These are phyloP conservation scores for Ceyx margarethae DNA, from an alignment of 2,113 vertebrate genomes.

Conservation along the genomic window DNA sequence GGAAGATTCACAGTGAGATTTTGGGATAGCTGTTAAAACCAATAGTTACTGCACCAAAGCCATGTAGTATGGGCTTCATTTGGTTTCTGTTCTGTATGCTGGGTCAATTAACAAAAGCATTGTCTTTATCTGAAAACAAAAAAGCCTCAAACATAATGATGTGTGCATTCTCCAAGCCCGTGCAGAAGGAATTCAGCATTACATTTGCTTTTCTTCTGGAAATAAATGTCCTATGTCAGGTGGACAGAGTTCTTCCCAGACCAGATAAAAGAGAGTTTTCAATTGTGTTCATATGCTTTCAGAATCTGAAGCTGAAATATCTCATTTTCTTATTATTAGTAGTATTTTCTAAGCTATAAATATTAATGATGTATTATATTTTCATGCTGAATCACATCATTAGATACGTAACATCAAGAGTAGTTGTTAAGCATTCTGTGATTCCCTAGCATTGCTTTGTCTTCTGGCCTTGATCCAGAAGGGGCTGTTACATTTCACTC, in stretches of 20 bases:
- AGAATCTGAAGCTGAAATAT: not conserved
- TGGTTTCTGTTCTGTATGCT: not conserved
- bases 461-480: not conserved
- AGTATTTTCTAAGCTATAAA: constrained; percentile 1
- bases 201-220: not conserved
- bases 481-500: not conserved
- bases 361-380: not conserved
- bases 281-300: not conserved
- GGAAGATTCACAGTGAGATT: not conserved
- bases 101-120: not conserved
- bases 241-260: not conserved
- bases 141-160: not conserved
- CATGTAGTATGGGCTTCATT: not conserved
- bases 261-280: not conserved
- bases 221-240: not conserved
- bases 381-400: constrained; percentile 1
- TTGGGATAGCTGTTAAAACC: not conserved
- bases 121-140: not conserved
- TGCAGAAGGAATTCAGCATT: not conserved
- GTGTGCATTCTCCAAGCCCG: not conserved
- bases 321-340: not conserved
- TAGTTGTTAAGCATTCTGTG: not conserved
- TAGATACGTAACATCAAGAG: not conserved
- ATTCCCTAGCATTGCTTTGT: not conserved
- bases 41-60: not conserved